Conservation (phyloP, 2,113 vertebrate genomes). For the Azemiops feae region DNA sequence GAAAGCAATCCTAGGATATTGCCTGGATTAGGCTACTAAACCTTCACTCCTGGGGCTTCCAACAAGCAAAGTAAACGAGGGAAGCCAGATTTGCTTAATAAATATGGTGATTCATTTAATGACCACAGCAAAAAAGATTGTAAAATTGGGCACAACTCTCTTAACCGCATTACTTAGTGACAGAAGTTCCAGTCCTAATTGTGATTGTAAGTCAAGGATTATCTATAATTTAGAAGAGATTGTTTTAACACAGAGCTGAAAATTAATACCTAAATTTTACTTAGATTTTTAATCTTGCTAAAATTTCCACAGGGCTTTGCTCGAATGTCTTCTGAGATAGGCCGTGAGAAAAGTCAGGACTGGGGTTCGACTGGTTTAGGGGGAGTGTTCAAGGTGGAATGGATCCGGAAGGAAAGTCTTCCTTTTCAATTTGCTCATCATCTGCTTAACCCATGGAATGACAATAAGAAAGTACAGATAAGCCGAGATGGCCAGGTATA, state of each 20-base stretch:
- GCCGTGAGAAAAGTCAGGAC: conserved; percentile 81
- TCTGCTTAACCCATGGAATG: conserved; percentile 90
- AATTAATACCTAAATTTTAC: background rate
- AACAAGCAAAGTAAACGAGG: background rate
- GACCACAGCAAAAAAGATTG: background rate
- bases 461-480: conserved; percentile 90
- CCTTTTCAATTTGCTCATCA: conserved; percentile 84
- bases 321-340: conserved; percentile 83
- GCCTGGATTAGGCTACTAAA: background rate
- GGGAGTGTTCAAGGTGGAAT: conserved; percentile 89
- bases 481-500: conserved; percentile 93
- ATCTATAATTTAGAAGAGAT: background rate
- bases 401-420: conserved; percentile 85
- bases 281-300: background rate
- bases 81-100: background rate
- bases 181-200: background rate
- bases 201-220: background rate
- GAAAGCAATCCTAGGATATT: background rate
- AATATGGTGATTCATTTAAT: background rate
- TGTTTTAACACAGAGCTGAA: background rate
- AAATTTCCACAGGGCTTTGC: conserved; percentile 83
- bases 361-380: conserved; percentile 85
- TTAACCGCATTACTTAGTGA: background rate
- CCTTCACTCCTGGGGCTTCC: background rate
- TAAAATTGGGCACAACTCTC: background rate